phyloP scores from a whole-genome alignment of 2,888 invertebrate species.

The Thereva unica region DNA sequence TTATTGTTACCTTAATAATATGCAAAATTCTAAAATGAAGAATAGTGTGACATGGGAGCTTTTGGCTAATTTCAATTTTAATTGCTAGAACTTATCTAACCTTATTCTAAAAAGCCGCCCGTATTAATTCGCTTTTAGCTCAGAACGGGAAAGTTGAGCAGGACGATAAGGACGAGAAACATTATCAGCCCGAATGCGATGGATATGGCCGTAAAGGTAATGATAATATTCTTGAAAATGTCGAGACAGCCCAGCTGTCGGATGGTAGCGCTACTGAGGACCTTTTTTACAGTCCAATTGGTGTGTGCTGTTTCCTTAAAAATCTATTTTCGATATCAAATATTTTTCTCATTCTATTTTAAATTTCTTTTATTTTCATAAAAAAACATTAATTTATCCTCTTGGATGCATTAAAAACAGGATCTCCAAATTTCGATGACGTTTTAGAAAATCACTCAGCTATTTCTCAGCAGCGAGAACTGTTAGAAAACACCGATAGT shows the following conservation, averaged over 20 bases:
- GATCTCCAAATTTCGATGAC: conserved; percentile 11
- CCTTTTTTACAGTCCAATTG: conserved; percentile 55
- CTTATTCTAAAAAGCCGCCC: conserved; percentile 35
- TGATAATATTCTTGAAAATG: conserved; percentile 21
- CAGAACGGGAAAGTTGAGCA: conserved; percentile 30
- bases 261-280: conserved; percentile 53
- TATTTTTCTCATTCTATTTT: not conserved
- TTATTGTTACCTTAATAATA: too few species aligned
- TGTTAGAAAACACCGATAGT: conserved; percentile 10
- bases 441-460: conserved; percentile 18
- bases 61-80: conserved; percentile 12
- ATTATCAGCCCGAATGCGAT: conserved; percentile 10
- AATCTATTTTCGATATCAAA: not conserved
- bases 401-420: conserved; percentile 4
- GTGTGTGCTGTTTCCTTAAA: conserved; percentile 47
- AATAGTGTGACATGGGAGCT: not conserved
- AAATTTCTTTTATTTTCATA: not conserved
- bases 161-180: conserved; percentile 25
- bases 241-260: conserved; percentile 1
- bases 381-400: not conserved
- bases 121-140: conserved; percentile 40
- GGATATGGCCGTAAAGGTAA: conserved; percentile 21
- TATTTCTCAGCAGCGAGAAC: conserved; percentile 14
- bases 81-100: not conserved
- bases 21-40: too few species aligned